Conservation (phyloP, 2,113 vertebrate genomes). For the Mystacornis crossleyi region DNA sequence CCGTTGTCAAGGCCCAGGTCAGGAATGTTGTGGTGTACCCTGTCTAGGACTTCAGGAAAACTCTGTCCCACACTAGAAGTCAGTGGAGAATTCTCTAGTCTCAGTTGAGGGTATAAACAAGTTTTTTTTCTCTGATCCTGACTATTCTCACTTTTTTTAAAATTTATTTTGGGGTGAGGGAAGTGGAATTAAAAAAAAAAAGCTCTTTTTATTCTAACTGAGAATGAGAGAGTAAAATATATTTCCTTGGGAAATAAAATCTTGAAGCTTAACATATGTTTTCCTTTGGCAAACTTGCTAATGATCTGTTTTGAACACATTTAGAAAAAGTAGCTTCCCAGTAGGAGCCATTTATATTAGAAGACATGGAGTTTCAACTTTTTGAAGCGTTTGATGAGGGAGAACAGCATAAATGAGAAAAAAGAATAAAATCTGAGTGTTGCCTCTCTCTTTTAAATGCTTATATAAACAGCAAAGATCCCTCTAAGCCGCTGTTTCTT, state of each 20-base stretch:
- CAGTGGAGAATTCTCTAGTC: background rate
- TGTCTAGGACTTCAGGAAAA: background rate
- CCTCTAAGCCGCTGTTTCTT: background rate
- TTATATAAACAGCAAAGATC: background rate
- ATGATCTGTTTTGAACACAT: slow-evolving; percentile 31
- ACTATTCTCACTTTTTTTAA: background rate
- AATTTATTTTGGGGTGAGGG: background rate
- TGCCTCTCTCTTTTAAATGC: background rate
- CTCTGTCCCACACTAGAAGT: background rate
- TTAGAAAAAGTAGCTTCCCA: background rate
- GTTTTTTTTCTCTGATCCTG: background rate
- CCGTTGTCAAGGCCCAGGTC: background rate
- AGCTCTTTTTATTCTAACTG: background rate
- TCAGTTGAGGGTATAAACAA: background rate
- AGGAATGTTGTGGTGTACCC: background rate
- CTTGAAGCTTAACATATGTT: background rate
- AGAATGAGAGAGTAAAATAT: background rate
- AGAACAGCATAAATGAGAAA: background rate
- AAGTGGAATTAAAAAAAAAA: background rate
- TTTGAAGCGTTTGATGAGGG: slow-evolving; percentile 26
- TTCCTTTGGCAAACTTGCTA: slow-evolving; percentile 20
- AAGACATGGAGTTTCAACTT: background rate
- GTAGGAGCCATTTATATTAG: background rate
- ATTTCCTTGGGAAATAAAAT: background rate
- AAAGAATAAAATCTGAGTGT: background rate